Evolutionary conservation across 2,797 vertebrate species (phyloP).

Genomic region (Leptatherina wallacei): DNA sequence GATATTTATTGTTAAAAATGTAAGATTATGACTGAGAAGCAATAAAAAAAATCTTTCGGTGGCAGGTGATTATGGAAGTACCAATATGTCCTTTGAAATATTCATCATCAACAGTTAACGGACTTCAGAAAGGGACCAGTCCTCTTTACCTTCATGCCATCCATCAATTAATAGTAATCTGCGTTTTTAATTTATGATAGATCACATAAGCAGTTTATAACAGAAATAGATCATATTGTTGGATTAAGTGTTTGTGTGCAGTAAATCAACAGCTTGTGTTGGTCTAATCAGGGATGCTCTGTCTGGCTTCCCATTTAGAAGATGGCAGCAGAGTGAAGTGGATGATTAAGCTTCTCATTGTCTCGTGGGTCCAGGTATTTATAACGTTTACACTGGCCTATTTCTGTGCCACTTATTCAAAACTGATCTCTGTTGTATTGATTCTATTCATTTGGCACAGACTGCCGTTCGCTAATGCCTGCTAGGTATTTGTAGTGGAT

Average conservation of each 20-base stretch:
- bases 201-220: background rate
- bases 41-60: no score
- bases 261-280: slow-evolving; percentile 17
- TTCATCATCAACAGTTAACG: background rate
- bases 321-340: slow-evolving; percentile 47
- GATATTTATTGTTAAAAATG: background rate
- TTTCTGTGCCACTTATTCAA: slow-evolving; percentile 60
- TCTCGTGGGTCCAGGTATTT: slow-evolving; percentile 69
- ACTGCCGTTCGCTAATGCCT: slow-evolving; percentile 24
- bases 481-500: slow-evolving; percentile 4
- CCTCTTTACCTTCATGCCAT: background rate
- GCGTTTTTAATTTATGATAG: background rate
- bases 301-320: slow-evolving; percentile 36
- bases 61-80: background rate
- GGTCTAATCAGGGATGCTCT: slow-evolving; percentile 30
- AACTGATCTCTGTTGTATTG: slow-evolving; percentile 43
- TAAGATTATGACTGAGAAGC: no score
- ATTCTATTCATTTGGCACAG: slow-evolving; percentile 38
- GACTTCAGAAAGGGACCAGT: background rate
- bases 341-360: slow-evolving; percentile 63
- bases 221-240: slow-evolving; percentile 10
- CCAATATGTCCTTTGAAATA: background rate
- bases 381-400: slow-evolving; percentile 61
- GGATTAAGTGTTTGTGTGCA: slow-evolving; percentile 7
- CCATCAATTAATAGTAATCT: background rate